A percentile compares a stretch with the other conserved stretches of the same genome.
phyloP scores from a whole-genome alignment of 2,888 invertebrate genomes.

The Eurytoma adleriae region DNA sequence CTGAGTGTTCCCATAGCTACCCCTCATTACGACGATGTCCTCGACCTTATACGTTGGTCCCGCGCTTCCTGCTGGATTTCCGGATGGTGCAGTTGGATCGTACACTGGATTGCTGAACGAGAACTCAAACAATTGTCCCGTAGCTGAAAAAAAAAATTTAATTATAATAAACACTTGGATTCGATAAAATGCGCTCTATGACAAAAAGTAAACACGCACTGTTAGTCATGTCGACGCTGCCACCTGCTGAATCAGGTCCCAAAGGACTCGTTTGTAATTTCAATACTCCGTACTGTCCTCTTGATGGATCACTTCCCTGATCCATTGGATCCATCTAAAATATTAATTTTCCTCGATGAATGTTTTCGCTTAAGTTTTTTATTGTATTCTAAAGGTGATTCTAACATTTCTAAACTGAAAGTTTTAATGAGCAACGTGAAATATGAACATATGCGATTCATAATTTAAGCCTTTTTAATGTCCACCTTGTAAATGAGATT shows the following conservation, averaged over 20 bases:
- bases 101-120: constrained; percentile 92
- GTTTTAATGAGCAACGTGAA: too few species aligned
- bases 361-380: too few species aligned
- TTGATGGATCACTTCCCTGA: constrained; percentile 75
- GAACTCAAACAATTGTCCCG: constrained; percentile 80
- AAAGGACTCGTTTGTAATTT: constrained; percentile 85
- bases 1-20: constrained; percentile 72
- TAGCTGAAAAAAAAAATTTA: constrained; percentile 66
- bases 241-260: constrained; percentile 66
- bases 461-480: too few species aligned
- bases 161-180: neutral
- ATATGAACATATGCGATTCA: too few species aligned
- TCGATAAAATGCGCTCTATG: neutral
- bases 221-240: constrained; percentile 66
- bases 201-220: constrained; percentile 58
- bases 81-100: constrained; percentile 83
- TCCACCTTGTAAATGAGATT: too few species aligned
- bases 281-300: constrained; percentile 85
- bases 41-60: constrained; percentile 85
- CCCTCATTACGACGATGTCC: constrained; percentile 84
- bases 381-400: too few species aligned
- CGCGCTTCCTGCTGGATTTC: constrained; percentile 75
- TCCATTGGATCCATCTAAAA: constrained; percentile 81
- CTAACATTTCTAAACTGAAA: too few species aligned
- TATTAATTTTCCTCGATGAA: too few species aligned